These are phyloP conservation scores for Lasioglossum oenotherae DNA, from an alignment of 2,888 invertebrate species.

Conservation along the genomic window DNA sequence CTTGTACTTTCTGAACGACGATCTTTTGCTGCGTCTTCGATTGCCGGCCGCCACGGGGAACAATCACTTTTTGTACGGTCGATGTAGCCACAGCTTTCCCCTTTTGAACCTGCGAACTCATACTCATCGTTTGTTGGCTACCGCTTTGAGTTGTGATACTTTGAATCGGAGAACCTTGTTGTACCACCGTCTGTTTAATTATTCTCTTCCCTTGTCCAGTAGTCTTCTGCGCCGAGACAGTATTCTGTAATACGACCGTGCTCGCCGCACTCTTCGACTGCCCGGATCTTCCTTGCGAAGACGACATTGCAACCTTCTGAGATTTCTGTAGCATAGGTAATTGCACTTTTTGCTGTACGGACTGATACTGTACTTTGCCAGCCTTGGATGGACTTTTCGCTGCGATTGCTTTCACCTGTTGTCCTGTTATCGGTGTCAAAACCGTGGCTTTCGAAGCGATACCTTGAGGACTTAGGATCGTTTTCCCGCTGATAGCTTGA, in stretches of 20 bases:
- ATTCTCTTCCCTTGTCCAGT: slow-evolving; percentile 70
- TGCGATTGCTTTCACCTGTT: slow-evolving; percentile 82
- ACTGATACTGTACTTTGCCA: slow-evolving; percentile 78
- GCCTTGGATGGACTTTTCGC: slow-evolving; percentile 76
- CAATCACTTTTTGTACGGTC: slow-evolving; percentile 68
- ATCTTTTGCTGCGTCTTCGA: slow-evolving; percentile 75
- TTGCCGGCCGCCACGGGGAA: slow-evolving; percentile 72
- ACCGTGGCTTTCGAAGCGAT: slow-evolving; percentile 78
- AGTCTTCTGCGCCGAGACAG: slow-evolving; percentile 62
- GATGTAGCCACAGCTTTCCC: slow-evolving; percentile 63
- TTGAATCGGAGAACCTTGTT: slow-evolving; percentile 63
- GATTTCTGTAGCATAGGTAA: slow-evolving; percentile 81
- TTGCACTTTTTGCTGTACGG: slow-evolving; percentile 76
- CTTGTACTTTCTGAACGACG: slow-evolving; percentile 68
- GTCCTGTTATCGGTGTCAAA: slow-evolving; percentile 82
- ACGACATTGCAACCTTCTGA: slow-evolving; percentile 76
- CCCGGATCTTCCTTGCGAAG: slow-evolving; percentile 78
- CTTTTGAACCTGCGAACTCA: slow-evolving; percentile 62
- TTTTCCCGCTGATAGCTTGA: slow-evolving; percentile 73
- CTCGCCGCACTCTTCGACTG: slow-evolving; percentile 83
- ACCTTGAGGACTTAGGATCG: slow-evolving; percentile 74
- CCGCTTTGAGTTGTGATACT: slow-evolving; percentile 63
- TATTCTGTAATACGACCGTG: slow-evolving; percentile 75
- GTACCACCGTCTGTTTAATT: slow-evolving; percentile 66
- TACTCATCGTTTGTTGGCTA: slow-evolving; percentile 55